These are phyloP conservation scores for Ctena decussata DNA, from an alignment of 2,888 invertebrate species.

Conservation along the genomic window DNA sequence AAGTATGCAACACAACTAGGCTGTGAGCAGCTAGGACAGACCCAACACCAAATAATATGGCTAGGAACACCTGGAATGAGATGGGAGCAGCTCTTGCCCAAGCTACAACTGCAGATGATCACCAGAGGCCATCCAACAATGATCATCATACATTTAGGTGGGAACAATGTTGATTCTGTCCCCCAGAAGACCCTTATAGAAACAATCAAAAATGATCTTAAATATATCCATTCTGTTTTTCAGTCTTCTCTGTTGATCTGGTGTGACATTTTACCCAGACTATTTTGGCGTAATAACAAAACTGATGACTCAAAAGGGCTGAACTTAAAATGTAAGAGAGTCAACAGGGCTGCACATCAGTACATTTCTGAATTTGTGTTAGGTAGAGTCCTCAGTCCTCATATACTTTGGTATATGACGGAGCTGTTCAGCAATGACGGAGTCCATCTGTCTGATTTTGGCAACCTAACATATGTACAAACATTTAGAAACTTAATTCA, in stretches of 20 bases:
- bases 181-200: not conserved
- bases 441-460: not conserved
- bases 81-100: not conserved
- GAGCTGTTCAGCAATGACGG: too few relatives aligned
- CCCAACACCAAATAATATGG: not conserved
- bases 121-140: not conserved
- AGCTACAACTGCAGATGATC: not conserved
- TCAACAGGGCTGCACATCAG: not conserved
- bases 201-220: not conserved
- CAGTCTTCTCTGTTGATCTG: not conserved
- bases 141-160: not conserved
- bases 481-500: not conserved
- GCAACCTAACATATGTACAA: not conserved
- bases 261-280: slow-evolving; percentile 10
- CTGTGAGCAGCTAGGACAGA: not conserved
- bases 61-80: not conserved
- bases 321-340: not conserved
- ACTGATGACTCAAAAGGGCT: not conserved
- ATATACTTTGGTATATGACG: not conserved
- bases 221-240: not conserved
- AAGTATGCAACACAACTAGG: not conserved
- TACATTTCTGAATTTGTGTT: not conserved
- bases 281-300: not conserved
- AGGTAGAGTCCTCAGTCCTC: not conserved
- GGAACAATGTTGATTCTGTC: too few relatives aligned